These are phyloP conservation scores for Xiphophorus birchmanni DNA, from an alignment of 2,797 vertebrate species.

Conservation along the genomic window DNA sequence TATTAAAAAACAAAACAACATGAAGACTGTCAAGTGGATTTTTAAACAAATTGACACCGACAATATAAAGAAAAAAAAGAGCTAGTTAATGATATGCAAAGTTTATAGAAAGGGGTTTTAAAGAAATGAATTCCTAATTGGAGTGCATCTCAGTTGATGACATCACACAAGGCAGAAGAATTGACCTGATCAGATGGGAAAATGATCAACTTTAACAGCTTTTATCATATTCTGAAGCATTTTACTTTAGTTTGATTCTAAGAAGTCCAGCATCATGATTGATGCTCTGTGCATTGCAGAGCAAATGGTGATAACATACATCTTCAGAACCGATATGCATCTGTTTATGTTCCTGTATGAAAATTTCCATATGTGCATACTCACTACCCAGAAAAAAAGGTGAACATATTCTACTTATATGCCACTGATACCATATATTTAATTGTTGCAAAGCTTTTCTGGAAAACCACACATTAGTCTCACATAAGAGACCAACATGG, in stretches of 20 bases:
- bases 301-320: background rate
- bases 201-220: background rate
- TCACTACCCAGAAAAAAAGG: background rate
- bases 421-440: background rate
- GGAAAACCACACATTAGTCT: background rate
- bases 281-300: background rate
- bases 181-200: background rate
- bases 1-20: background rate
- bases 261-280: background rate
- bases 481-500: background rate
- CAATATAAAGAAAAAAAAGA: background rate
- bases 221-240: background rate
- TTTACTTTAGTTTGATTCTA: background rate
- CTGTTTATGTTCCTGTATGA: background rate
- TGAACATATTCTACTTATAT: background rate
- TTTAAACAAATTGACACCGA: background rate
- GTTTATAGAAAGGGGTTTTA: background rate
- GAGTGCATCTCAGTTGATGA: background rate
- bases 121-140: background rate
- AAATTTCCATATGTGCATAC: background rate
- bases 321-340: background rate
- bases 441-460: background rate
- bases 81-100: background rate
- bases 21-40: background rate
- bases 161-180: background rate